A percentile compares a stretch with the other conserved stretches of the same genome.
These are phyloP conservation scores for Melanerpes aurifrons DNA, from an alignment of 2,113 vertebrate species.

Conservation along the genomic window DNA sequence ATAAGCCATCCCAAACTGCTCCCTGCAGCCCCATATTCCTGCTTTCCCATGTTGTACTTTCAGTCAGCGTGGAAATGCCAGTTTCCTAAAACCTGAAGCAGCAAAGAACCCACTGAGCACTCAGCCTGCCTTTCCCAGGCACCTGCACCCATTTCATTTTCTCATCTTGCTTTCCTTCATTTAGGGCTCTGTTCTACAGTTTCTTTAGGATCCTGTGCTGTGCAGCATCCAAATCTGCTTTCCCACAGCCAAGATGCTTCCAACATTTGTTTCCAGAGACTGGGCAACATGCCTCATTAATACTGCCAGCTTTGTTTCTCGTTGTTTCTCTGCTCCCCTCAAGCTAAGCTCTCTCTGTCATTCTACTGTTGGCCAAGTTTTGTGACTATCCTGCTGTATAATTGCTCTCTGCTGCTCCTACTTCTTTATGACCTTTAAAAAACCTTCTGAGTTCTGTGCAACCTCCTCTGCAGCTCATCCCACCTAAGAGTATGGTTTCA, in stretches of 20 bases:
- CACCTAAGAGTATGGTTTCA: background rate
- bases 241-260: background rate
- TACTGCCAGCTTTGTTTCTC: constrained; percentile 51
- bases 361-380: constrained; percentile 23
- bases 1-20: background rate
- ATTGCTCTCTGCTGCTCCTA: background rate
- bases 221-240: background rate
- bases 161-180: background rate
- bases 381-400: background rate
- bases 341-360: background rate
- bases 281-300: background rate
- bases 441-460: background rate
- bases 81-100: background rate
- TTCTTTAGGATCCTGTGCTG: background rate
- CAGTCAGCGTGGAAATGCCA: constrained; percentile 2
- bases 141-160: background rate
- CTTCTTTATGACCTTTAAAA: constrained; percentile 31
- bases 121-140: background rate
- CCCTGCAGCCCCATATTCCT: constrained; percentile 13
- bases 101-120: background rate
- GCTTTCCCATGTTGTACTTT: background rate
- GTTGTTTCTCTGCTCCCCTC: background rate
- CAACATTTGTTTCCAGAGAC: background rate
- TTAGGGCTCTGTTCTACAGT: constrained; percentile 1
- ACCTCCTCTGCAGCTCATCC: background rate